Percentiles rank a stretch among this genome's conserved stretches.
Evolutionary conservation across 2,113 vertebrate species (phyloP).

Genomic region (Poecile atricapillus): DNA sequence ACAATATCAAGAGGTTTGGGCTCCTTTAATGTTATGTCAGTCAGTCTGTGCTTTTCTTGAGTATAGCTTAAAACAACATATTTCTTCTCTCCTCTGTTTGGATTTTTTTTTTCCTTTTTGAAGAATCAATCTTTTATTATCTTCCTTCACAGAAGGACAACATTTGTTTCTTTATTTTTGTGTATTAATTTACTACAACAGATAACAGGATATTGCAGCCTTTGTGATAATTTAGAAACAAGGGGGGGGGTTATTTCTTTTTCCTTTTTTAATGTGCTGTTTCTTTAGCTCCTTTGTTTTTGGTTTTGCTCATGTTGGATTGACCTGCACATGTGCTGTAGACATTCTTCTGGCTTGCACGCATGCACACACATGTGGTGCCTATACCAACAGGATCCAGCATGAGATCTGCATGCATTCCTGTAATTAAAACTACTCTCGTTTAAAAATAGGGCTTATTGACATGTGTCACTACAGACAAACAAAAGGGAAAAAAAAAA

Average conservation of each 20-base stretch:
- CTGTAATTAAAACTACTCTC: neutral
- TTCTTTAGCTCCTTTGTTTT: slow-evolving; percentile 36
- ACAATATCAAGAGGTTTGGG: neutral
- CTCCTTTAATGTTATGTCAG: neutral
- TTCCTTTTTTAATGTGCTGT: neutral
- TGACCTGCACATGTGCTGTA: slow-evolving; percentile 35
- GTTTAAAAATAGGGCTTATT: neutral
- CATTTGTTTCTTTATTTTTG: slow-evolving; percentile 55
- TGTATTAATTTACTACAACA: neutral
- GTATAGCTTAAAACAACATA: neutral
- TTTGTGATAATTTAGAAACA: slow-evolving; percentile 29
- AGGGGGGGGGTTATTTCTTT: neutral
- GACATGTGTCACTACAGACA: neutral
- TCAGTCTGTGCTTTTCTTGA: neutral
- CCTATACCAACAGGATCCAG: neutral
- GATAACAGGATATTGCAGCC: slow-evolving; percentile 63
- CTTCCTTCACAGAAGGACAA: slow-evolving; percentile 7
- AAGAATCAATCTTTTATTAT: neutral
- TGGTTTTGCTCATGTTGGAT: slow-evolving; percentile 26
- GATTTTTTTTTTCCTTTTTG: neutral
- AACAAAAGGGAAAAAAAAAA: neutral
- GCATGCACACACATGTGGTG: neutral
- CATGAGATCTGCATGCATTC: neutral
- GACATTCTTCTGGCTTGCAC: slow-evolving; percentile 5
- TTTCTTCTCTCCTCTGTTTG: neutral